Percentiles rank a stretch among this genome's conserved stretches.
phyloP scores from a whole-genome alignment of 2,888 invertebrate species.

The Mimumesa dahlbomi region DNA sequence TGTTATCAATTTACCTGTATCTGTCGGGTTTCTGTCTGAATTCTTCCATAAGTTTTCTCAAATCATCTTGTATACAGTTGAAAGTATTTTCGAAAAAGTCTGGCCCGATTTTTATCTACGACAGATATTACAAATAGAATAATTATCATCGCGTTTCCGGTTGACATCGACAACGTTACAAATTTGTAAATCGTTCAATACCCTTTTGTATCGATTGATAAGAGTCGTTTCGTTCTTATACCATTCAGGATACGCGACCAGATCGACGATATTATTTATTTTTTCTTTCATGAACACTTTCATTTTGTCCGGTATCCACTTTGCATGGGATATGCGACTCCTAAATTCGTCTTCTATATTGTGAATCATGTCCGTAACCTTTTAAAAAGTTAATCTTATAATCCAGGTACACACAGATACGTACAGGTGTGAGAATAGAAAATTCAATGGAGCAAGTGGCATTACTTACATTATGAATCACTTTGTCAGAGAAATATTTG shows the following conservation, averaged over 20 bases:
- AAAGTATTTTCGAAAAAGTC: slow-evolving; percentile 56
- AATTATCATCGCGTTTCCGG: no score
- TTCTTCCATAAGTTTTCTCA: not conserved
- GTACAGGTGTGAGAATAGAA: no score
- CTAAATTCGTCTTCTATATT: slow-evolving; percentile 40
- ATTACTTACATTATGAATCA: no score
- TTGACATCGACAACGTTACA: no score
- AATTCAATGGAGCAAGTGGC: no score
- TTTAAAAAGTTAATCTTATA: no score
- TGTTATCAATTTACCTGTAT: slow-evolving; percentile 36
- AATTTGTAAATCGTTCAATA: slow-evolving; percentile 11
- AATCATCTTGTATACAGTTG: slow-evolving; percentile 32
- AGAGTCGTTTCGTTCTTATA: slow-evolving; percentile 48
- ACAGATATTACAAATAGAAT: no score
- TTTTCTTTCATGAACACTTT: slow-evolving; percentile 42
- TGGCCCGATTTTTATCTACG: slow-evolving; percentile 33
- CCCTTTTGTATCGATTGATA: slow-evolving; percentile 44
- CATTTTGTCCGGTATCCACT: slow-evolving; percentile 40
- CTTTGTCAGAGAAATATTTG: slow-evolving; percentile 39
- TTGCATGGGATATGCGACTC: slow-evolving; percentile 29
- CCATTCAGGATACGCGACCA: slow-evolving; percentile 58
- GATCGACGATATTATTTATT: slow-evolving; percentile 25
- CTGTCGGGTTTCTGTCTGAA: slow-evolving; percentile 1
- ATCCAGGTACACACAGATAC: no score
- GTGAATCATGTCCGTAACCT: slow-evolving; percentile 47